Evolutionary conservation across 2,888 invertebrate species (phyloP), one percentile per base, ranked within the genome.

Genomic region (Notodonta dromedarius): DNA sequence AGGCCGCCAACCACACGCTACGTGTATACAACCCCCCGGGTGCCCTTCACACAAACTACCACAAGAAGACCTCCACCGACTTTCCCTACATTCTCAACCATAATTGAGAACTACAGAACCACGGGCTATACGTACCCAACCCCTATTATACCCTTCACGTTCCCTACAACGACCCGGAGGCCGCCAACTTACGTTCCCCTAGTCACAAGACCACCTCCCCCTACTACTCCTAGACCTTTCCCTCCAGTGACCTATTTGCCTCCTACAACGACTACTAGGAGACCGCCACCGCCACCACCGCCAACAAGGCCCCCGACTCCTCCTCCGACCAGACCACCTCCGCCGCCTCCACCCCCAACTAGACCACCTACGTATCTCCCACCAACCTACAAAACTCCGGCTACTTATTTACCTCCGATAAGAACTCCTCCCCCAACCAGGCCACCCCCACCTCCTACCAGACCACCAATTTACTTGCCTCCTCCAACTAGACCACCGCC

Each of bases 91-190:
- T 74, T 74, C n/a, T 70, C 74, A 7, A 74, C 76, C 0, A 64
- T 65, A 5, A 24, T 66, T n/a, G 67, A 73, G 12, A 53, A 67
- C 52, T 65, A 67, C 52, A 71, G 71, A 63, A 78, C 77, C 0
- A 79, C 77, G 5, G 79, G 79, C 0, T 79, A 79, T 52, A 69
- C 61, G 5, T 79, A 79, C 59, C 77, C 70, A 0, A 61, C 67
- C 0, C 75, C 75, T 0, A 57, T 39, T 6, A 58, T 69, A 3
- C 68, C 72, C 8, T 72, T 72, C 48, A 70, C 70, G 0, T 66
- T 61, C 24, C 69, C 71, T n/a, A 63, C 74, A 7, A 67, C 72
- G n/a, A 62, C 70, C 4, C 65, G 63, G 44, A 60, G 58, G 39
- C 58, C 58, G 1, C 57, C 56, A 50, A 48, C 48, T 8, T 55